These are phyloP conservation scores for Saccostrea glomerata DNA, from an alignment of 1,140 invertebrate species.

Conservation along the genomic window DNA sequence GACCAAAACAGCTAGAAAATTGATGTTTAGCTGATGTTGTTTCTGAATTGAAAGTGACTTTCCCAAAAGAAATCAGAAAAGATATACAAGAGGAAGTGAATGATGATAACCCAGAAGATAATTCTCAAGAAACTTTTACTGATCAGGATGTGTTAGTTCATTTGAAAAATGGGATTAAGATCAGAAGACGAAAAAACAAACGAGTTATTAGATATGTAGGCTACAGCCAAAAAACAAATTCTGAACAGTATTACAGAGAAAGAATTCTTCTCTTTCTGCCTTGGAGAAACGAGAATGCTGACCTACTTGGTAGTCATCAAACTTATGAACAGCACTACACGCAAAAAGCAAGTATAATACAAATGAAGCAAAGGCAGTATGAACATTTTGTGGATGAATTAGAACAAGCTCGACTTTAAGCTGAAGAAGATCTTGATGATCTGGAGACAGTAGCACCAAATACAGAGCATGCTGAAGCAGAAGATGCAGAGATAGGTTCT, in stretches of 20 bases:
- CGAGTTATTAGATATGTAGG: slow-evolving; percentile 49
- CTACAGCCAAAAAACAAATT: slow-evolving; percentile 44
- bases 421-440: slow-evolving; percentile 37
- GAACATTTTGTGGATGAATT: slow-evolving; percentile 38
- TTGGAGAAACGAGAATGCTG: slow-evolving; percentile 45
- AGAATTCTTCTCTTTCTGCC: slow-evolving; percentile 44
- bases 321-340: slow-evolving; percentile 40
- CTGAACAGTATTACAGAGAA: slow-evolving; percentile 47
- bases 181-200: slow-evolving; percentile 30
- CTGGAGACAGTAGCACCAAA: slow-evolving; percentile 37
- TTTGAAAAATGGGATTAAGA: slow-evolving; percentile 54
- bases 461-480: slow-evolving; percentile 43
- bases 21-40: slow-evolving; percentile 44
- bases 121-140: background rate
- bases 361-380: slow-evolving; percentile 30
- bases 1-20: slow-evolving; percentile 39
- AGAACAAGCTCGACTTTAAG: slow-evolving; percentile 42
- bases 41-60: slow-evolving; percentile 13
- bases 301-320: background rate
- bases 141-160: background rate
- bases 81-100: background rate
- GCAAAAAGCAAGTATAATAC: slow-evolving; percentile 3
- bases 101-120: background rate
- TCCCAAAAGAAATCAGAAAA: background rate
- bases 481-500: slow-evolving; percentile 16